These are phyloP conservation scores for Arvicanthis niloticus DNA, from an alignment of 2,113 vertebrate species.

Conservation along the genomic window DNA sequence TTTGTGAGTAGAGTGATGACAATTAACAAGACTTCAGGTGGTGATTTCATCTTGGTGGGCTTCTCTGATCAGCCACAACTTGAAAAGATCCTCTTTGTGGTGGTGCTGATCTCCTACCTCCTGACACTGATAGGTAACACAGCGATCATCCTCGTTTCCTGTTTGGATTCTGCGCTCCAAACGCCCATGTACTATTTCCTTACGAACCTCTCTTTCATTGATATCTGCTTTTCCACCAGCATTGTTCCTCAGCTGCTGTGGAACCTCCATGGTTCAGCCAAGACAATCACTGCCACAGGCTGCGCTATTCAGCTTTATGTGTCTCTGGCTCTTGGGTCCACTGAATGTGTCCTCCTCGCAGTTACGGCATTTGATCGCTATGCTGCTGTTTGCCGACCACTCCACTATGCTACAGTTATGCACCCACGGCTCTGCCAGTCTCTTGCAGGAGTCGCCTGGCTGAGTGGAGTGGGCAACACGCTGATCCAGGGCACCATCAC, in stretches of 20 bases:
- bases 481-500: slow-evolving; percentile 61
- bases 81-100: slow-evolving; percentile 64
- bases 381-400: slow-evolving; percentile 65
- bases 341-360: slow-evolving; percentile 69
- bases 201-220: slow-evolving; percentile 68
- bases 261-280: slow-evolving; percentile 42
- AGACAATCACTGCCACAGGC: slow-evolving; percentile 64
- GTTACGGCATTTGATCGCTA: slow-evolving; percentile 75
- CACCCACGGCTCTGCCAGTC: slow-evolving; percentile 49
- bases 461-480: slow-evolving; percentile 61
- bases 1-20: background rate
- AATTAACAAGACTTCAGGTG: slow-evolving; percentile 26
- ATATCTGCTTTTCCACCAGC: slow-evolving; percentile 71
- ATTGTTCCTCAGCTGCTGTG: slow-evolving; percentile 62
- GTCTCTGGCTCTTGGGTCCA: slow-evolving; percentile 59
- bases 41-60: slow-evolving; percentile 62
- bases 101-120: slow-evolving; percentile 60
- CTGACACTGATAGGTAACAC: slow-evolving; percentile 69
- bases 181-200: slow-evolving; percentile 75
- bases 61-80: slow-evolving; percentile 63
- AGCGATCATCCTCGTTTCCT: slow-evolving; percentile 66
- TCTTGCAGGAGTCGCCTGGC: slow-evolving; percentile 60
- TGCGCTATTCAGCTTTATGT: slow-evolving; percentile 71
- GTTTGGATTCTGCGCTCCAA: slow-evolving; percentile 57
- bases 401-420: slow-evolving; percentile 64